Conservation (phyloP, 1,140 invertebrate genomes). For the Penaeus vannamei region DNA sequence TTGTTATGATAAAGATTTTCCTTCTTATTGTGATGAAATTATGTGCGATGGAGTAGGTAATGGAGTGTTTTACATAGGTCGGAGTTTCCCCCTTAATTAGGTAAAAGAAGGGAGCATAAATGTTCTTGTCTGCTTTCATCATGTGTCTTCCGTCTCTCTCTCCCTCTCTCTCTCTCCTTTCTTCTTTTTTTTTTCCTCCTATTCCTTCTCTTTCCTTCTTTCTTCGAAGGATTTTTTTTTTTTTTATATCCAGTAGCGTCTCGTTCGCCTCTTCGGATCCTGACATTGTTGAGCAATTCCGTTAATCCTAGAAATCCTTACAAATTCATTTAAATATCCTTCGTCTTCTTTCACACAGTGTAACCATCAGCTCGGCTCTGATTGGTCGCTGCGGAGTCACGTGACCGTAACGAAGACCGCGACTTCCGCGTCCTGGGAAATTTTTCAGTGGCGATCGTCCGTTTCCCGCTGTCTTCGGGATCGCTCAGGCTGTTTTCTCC, state of each 20-base stretch:
- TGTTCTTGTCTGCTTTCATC: too few relatives aligned
- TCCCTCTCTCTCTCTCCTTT: background rate
- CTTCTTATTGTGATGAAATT: too few relatives aligned
- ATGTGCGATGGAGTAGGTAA: too few relatives aligned
- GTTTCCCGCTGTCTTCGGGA: background rate
- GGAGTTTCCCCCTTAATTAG: too few relatives aligned
- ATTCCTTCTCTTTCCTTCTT: background rate
- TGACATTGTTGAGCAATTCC: background rate
- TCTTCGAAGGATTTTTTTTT: background rate
- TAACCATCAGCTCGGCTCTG: conserved; percentile 22
- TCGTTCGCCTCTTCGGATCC: background rate
- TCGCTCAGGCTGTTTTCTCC: background rate
- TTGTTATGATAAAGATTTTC: too few relatives aligned
- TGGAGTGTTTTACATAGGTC: too few relatives aligned
- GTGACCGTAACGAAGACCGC: conserved; percentile 56
- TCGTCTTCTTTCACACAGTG: conserved; percentile 47
- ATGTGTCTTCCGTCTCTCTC: background rate
- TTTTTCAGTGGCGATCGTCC: conserved; percentile 41
- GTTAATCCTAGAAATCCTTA: background rate
- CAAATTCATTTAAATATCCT: conserved; percentile 38
- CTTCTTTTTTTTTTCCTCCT: background rate
- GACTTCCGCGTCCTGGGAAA: conserved; percentile 28
- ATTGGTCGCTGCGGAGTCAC: conserved; percentile 51
- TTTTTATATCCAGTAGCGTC: background rate
- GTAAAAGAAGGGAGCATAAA: too few relatives aligned